A percentile compares a stretch with the other conserved stretches of the same genome.
phyloP scores from a whole-genome alignment of 2,888 invertebrate species.

The Platypus cylindrus region DNA sequence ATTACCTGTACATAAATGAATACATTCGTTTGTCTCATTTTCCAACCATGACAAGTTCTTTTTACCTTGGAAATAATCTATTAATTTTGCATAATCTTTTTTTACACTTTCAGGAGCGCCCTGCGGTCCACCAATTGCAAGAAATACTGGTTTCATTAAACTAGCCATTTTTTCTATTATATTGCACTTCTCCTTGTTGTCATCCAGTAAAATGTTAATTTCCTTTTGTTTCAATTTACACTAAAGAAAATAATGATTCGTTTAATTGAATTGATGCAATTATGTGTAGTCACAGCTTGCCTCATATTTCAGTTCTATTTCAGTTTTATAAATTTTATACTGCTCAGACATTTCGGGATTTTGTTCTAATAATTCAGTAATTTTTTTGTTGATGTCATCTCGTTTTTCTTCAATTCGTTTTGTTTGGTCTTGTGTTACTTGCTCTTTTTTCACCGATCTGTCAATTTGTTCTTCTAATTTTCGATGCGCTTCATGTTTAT shows the following conservation, averaged over 20 bases:
- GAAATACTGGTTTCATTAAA: slow-evolving; percentile 45
- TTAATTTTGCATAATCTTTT: slow-evolving; percentile 44
- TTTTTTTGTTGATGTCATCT: slow-evolving; percentile 20
- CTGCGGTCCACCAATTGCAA: slow-evolving; percentile 46
- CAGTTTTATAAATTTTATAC: slow-evolving; percentile 18
- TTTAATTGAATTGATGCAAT: too few relatives aligned
- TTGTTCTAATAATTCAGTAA: slow-evolving; percentile 18
- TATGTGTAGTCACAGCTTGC: too few relatives aligned
- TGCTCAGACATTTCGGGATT: slow-evolving; percentile 21
- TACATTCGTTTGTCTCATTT: too few relatives aligned
- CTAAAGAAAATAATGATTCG: slow-evolving; percentile 19
- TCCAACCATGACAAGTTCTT: slow-evolving; percentile 51
- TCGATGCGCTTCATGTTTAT: slow-evolving; percentile 23
- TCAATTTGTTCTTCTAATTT: slow-evolving; percentile 23
- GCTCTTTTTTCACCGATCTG: slow-evolving; percentile 23
- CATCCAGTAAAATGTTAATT: slow-evolving; percentile 20
- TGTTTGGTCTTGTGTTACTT: slow-evolving; percentile 20
- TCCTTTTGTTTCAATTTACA: slow-evolving; percentile 21
- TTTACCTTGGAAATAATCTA: slow-evolving; percentile 45
- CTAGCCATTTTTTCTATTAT: slow-evolving; percentile 32
- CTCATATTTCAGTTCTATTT: slow-evolving; percentile 17
- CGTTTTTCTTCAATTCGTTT: slow-evolving; percentile 18
- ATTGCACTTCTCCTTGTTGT: slow-evolving; percentile 21
- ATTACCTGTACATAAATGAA: too few relatives aligned
- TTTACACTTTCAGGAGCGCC: slow-evolving; percentile 44